Conservation (phyloP, 2,888 invertebrate genomes). For the Hipparchia semele region DNA sequence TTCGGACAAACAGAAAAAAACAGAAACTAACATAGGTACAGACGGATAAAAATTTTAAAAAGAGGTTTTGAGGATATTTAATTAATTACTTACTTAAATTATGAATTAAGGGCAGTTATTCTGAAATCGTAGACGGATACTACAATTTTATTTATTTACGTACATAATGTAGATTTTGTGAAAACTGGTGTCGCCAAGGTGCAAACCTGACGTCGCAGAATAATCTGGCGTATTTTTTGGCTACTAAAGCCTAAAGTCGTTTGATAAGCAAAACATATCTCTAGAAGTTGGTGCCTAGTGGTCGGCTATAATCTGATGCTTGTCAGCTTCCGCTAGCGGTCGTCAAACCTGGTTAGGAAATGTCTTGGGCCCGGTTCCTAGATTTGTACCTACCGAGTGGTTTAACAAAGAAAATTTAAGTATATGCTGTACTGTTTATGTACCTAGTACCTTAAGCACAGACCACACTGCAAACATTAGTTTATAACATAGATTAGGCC, state of each 20-base stretch:
- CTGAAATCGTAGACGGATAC: background rate
- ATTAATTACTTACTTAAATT: no score
- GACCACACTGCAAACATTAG: no score
- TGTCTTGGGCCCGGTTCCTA: slow-evolving; percentile 11
- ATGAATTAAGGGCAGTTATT: no score
- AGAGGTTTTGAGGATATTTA: no score
- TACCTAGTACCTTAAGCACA: no score
- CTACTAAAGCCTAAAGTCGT: slow-evolving; percentile 33
- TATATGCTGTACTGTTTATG: background rate
- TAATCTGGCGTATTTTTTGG: slow-evolving; percentile 29
- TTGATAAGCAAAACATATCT: slow-evolving; percentile 35
- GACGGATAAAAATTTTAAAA: no score
- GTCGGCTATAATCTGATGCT: slow-evolving; percentile 43
- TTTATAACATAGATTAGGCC: no score
- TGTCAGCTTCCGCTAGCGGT: slow-evolving; percentile 50
- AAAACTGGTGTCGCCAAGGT: slow-evolving; percentile 37
- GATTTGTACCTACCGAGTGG: background rate
- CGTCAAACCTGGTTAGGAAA: slow-evolving; percentile 48
- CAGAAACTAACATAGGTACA: no score
- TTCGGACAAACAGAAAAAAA: no score
- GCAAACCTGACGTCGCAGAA: slow-evolving; percentile 7
- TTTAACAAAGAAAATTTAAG: slow-evolving; percentile 4
- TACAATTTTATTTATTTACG: background rate
- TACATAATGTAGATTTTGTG: slow-evolving; percentile 42
- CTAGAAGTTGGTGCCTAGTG: slow-evolving; percentile 37